Evolutionary conservation across 1,140 invertebrate species (phyloP).

Genomic region (Habropoda laboriosa): DNA sequence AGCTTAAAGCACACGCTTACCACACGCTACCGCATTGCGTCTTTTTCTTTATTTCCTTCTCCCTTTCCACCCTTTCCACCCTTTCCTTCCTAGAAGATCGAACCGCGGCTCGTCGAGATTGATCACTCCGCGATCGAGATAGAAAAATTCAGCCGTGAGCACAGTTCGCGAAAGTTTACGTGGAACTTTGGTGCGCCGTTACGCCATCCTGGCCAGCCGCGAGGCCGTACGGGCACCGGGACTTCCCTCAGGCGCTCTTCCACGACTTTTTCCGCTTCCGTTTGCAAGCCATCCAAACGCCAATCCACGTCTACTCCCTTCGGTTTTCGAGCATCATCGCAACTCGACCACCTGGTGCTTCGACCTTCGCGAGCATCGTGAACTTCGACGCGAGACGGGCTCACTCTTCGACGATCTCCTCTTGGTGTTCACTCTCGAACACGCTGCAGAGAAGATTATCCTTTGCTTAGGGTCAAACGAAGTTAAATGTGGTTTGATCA

Average conservation of each 20-base stretch:
- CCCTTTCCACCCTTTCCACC: too few relatives aligned
- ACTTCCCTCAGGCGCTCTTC: constrained; percentile 35
- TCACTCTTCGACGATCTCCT: background rate
- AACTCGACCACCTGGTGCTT: constrained; percentile 16
- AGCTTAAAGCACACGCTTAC: constrained; percentile 61
- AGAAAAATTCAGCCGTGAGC: too few relatives aligned
- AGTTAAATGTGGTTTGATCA: too few relatives aligned
- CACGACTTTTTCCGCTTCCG: constrained; percentile 77
- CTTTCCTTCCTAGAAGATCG: too few relatives aligned
- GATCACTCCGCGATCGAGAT: too few relatives aligned
- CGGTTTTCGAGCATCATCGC: constrained; percentile 18
- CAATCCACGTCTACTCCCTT: constrained; percentile 39
- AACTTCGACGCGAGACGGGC: background rate
- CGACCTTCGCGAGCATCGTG: constrained; percentile 21
- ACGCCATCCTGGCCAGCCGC: constrained; percentile 60
- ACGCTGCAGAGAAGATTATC: background rate
- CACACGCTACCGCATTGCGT: constrained; percentile 67
- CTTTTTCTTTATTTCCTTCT: too few relatives aligned
- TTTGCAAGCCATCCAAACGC: constrained; percentile 79
- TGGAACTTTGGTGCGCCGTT: constrained; percentile 30
- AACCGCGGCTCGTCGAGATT: too few relatives aligned
- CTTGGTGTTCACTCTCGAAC: background rate
- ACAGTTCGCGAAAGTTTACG: constrained; percentile 21
- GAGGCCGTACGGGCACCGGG: constrained; percentile 4
- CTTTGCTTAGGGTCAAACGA: background rate